Conservation (phyloP, 2,797 vertebrate genomes). For the Zonotrichia albicollis region DNA sequence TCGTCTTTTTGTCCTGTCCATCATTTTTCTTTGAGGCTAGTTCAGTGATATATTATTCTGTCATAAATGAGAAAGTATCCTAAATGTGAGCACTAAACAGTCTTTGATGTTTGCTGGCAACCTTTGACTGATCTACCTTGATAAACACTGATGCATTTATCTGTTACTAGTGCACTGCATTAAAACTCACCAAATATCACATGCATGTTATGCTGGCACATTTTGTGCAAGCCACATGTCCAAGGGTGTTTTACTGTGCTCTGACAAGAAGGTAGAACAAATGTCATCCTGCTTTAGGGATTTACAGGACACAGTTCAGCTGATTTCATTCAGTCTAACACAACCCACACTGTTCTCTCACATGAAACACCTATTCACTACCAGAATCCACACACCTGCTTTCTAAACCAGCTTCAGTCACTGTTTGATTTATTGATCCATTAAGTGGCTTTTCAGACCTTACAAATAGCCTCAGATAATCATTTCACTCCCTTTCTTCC, state of each 20-base stretch:
- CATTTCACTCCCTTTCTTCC: neutral
- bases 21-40: neutral
- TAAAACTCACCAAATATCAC: neutral
- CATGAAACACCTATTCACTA: neutral
- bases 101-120: neutral
- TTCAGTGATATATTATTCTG: neutral
- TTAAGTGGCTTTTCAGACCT: conserved; percentile 12
- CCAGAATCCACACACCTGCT: neutral
- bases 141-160: neutral
- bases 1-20: neutral
- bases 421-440: conserved; percentile 36
- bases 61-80: neutral
- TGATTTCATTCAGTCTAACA: neutral
- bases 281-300: neutral
- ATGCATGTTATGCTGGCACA: rapidly evolving
- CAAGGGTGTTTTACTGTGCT: neutral
- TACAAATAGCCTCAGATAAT: conserved; percentile 17
- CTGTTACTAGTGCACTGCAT: neutral
- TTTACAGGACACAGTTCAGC: neutral
- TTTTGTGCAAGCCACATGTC: neutral
- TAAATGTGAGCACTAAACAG: neutral
- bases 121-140: neutral
- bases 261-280: neutral
- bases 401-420: neutral
- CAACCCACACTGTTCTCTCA: neutral